Base-by-base conservation (phyloP, 2,888 invertebrate genomes). In the Ochropacha duplaris region DNA sequence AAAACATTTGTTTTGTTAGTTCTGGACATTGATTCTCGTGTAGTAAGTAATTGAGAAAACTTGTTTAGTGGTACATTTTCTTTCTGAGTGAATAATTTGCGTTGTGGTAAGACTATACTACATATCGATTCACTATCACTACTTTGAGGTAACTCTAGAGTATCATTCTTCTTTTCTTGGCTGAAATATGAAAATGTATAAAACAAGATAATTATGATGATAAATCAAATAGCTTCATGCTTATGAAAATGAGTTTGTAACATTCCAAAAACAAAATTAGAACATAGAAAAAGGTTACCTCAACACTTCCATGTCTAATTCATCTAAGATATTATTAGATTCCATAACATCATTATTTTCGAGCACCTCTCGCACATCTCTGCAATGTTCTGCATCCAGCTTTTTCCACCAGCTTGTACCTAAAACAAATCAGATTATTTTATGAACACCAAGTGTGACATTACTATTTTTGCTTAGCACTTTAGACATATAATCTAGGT, bases 371-470 rank as follows among this genome's bases (percentile, higher is more conserved):
- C 82, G 72, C 0, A 87, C 72, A 54, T 88, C 84, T 64, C 74
- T 76, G 0, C 90, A 85, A 58, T 85, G 81, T 8, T 90, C n/a
- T n/a, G n/a, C 87, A 50, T 76, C 77, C 0, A 92, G 69, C 28
- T 82, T 86, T 54, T 80, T 87, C 90, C 91, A 92, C 92, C 92
- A 92, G 68, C 88, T 91, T 66, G 74, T 77, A 14, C 89, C 92
- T 92, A 62, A 31, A 49, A 50, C 54, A 44, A 24, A 28, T 36
- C 16, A 44, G 14, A 50, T 5, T 3, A 8, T 9, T 5, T n/a
- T 4, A 4, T 14, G 12, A 28, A n/a, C 4, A 26, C 2, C 14
- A 50, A 26, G 14, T 16, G n/a, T 26, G n/a, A 14, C 12, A 28
- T 26, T 26, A n/a, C 5, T 22, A 22, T 12, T 12, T 49, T 49